Evolutionary conservation across 2,113 vertebrate genomes (phyloP), one percentile per base, ranked within the genome.

Genomic region (Corvus moneduloides): DNA sequence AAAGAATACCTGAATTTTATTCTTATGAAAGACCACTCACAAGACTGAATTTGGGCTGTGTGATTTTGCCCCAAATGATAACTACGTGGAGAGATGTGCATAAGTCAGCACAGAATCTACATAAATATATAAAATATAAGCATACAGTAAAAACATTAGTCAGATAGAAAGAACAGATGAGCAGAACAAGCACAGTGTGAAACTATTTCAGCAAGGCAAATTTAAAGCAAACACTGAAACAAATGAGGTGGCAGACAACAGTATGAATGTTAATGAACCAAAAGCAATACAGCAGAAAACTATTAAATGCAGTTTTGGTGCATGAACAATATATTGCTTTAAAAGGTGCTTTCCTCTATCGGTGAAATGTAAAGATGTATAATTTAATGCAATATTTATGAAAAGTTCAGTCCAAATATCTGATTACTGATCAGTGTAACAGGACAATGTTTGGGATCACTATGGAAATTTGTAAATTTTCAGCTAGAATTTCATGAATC

Each of bases 181-280:
- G 86, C 48, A 56, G 64, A 96, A 86, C 49, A 95, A 87, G 59
- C 61, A 82, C 83, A 93, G 77, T 90, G 73, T 94, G 94, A 87
- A 96, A 84, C 93, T 96, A 94, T 93, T 97, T 96, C 90, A 96
- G 93, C 82, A 95, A 94, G 63, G 84, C 75, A 96, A 95, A 97
- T 95, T 96, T 93, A 97, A 95, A 97, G 94, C 90, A 97, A 97
- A 97, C 75, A 96, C 49, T 82, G 90, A 98, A 96, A 96, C 92
- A 97, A 96, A 95, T 85, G 95, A 97, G 90, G 96, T 97, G 87
- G 76, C 74, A 97, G 95, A 96, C 87, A 96, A 86, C 16, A 86
- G 90, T 83, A 83, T 94, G 97, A 97, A 97, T 97, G 93, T 80
- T 97, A 97, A 98, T 96, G 93, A 98, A 85, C 62, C 84, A 90